phyloP scores from a whole-genome alignment of 2,888 invertebrate genomes.

The Cephus pulcher region DNA sequence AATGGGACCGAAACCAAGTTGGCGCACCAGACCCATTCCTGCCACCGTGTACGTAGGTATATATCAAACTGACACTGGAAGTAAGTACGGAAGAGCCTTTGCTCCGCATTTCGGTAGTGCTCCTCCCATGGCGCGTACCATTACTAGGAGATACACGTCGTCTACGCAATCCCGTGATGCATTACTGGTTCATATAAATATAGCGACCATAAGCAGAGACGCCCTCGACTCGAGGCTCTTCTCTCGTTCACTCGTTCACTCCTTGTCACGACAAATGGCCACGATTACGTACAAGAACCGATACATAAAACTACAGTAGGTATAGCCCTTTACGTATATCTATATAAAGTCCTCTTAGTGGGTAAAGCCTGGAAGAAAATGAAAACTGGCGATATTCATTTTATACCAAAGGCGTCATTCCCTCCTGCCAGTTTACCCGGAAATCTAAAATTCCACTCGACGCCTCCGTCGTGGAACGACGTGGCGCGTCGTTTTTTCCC shows the following conservation, averaged over 20 bases:
- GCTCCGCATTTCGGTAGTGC: constrained; percentile 41
- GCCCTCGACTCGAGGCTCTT: constrained; percentile 31
- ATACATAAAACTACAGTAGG: constrained; percentile 42
- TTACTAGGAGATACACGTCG: constrained; percentile 52
- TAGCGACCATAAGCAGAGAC: constrained; percentile 36
- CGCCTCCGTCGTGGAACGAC: not conserved
- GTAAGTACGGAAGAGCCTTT: constrained; percentile 32
- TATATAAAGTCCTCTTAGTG: no score
- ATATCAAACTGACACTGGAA: constrained; percentile 41
- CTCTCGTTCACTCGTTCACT: not conserved
- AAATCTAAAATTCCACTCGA: not conserved
- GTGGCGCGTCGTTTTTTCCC: not conserved
- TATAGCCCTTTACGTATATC: no score
- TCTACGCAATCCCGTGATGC: constrained; percentile 58
- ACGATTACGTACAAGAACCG: constrained; percentile 59
- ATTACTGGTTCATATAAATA: constrained; percentile 47
- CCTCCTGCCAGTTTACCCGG: not conserved
- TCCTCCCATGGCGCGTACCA: constrained; percentile 31
- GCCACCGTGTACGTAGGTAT: constrained; percentile 9
- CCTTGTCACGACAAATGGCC: constrained; percentile 52
- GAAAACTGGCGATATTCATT: no score
- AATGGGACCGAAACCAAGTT: not conserved
- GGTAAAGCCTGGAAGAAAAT: no score
- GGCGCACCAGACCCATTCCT: not conserved
- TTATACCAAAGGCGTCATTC: not conserved